These are phyloP conservation scores for Phataginus tetradactyla DNA, from an alignment of 2,797 vertebrate genomes.

Conservation along the genomic window DNA sequence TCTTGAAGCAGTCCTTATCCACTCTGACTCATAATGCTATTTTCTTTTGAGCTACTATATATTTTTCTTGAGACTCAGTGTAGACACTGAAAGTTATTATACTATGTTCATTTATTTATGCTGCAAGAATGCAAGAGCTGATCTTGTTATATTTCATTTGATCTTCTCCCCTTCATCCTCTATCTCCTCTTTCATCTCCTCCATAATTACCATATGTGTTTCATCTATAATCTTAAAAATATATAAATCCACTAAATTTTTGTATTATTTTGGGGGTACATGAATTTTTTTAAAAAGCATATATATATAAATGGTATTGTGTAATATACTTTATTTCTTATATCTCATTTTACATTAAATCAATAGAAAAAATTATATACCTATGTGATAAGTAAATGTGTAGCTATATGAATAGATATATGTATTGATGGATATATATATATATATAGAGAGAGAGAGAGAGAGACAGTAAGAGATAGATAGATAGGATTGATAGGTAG, in stretches of 20 bases:
- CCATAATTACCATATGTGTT: neutral
- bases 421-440: neutral
- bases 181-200: neutral
- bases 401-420: neutral
- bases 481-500: neutral
- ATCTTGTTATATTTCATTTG: constrained; percentile 17
- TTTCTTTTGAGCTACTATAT: neutral
- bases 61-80: constrained; percentile 27
- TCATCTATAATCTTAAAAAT: neutral
- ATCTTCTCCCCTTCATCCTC: neutral
- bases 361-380: neutral
- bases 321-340: neutral
- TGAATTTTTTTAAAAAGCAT: neutral
- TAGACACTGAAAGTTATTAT: constrained; percentile 7
- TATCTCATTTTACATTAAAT: neutral
- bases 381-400: neutral
- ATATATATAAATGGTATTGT: neutral
- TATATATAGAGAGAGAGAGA: neutral
- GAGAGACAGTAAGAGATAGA: neutral
- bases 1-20: constrained; percentile 24
- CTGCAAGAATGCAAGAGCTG: neutral
- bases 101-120: constrained; percentile 27
- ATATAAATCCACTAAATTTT: neutral
- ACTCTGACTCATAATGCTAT: neutral
- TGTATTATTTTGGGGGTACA: neutral